Evolutionary conservation across 1,140 invertebrate genomes (phyloP), one percentile per base, ranked within the genome.

Genomic region (Pogonognathellus flavescens): DNA sequence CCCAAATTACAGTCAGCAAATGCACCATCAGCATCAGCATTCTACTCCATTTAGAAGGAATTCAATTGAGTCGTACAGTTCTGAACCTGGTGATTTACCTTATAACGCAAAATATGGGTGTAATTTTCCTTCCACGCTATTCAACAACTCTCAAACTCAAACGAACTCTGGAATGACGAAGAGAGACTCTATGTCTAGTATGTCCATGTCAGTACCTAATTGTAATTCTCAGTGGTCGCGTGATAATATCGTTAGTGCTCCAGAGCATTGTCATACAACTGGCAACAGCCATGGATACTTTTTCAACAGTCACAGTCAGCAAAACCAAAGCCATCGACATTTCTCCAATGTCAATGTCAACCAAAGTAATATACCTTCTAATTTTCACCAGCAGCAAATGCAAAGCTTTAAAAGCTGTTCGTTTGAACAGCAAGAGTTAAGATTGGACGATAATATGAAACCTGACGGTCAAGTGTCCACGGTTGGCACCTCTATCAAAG

Each of bases 51-150:
- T 85, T 70, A 31, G 88, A 60, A 76, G 88, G 83, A 88, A 88
- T 72, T 88, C 88, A 41, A 87, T 88, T 9, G 88, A 88, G 60
- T 88, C 88, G n/a, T 88, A 80, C 62, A 88, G 88, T 86, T 72
- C 85, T 6, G 85, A 86, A 72, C 72, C 83, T 18, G 85, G 86
- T 84, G 85, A 84, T 22, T 52, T 81, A 49, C 25, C 66, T 49
- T 87, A 87, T 31, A 82, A 82, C 60, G 52, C 76, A n/a, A 88
- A 85, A 62, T 88, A 88, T 81, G 82, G 83, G 13, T 86, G 83
- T 62, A 84, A 70, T 66, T 80, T 53, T 60, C 49, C 41, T 80
- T 55, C 60, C 41, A 62, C 52, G 41, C 84, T n/a, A 11, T 60
- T 85, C 66, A 41, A 50, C 49, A 20, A n/a, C n/a, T n/a, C n/a